phyloP scores from a whole-genome alignment of 2,888 invertebrate species.

The Dascillus cervinus region DNA sequence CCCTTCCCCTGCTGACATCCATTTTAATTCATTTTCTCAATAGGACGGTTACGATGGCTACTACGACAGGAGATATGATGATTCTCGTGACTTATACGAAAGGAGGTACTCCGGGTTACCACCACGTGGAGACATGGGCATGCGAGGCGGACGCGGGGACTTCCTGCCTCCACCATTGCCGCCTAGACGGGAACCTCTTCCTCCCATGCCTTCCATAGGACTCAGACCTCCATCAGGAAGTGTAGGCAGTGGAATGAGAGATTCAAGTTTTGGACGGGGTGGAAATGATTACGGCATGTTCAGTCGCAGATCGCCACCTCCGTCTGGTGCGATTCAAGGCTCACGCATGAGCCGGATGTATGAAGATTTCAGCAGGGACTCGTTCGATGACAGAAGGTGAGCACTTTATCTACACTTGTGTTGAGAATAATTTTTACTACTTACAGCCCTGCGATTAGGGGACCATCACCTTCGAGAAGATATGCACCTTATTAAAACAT shows the following conservation, averaged over 20 bases:
- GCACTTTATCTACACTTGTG: slow-evolving; percentile 27
- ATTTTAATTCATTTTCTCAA: slow-evolving; percentile 2
- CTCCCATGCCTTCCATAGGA: slow-evolving; percentile 55
- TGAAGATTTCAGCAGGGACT: slow-evolving; percentile 83
- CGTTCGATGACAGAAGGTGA: slow-evolving; percentile 79
- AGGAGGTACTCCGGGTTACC: slow-evolving; percentile 61
- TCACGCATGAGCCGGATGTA: slow-evolving; percentile 57
- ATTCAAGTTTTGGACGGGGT: slow-evolving; percentile 51
- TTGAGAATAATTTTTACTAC: slow-evolving; percentile 13
- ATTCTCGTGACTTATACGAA: slow-evolving; percentile 72
- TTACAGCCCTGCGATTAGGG: slow-evolving; percentile 68
- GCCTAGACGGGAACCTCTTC: slow-evolving; percentile 66
- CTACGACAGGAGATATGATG: slow-evolving; percentile 75
- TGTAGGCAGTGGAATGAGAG: slow-evolving; percentile 57
- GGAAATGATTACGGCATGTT: slow-evolving; percentile 69
- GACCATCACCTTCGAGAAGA: slow-evolving; percentile 76
- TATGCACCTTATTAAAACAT: slow-evolving; percentile 69
- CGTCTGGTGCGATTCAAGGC: slow-evolving; percentile 32
- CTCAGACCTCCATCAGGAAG: slow-evolving; percentile 53
- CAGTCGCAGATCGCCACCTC: slow-evolving; percentile 72
- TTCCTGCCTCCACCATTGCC: slow-evolving; percentile 66
- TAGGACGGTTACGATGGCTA: slow-evolving; percentile 70
- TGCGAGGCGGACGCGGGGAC: slow-evolving; percentile 50
- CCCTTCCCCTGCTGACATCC: neutral
- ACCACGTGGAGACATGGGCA: slow-evolving; percentile 42